Base-by-base conservation (phyloP, 2,888 invertebrate genomes). In the Rutpela maculata region DNA sequence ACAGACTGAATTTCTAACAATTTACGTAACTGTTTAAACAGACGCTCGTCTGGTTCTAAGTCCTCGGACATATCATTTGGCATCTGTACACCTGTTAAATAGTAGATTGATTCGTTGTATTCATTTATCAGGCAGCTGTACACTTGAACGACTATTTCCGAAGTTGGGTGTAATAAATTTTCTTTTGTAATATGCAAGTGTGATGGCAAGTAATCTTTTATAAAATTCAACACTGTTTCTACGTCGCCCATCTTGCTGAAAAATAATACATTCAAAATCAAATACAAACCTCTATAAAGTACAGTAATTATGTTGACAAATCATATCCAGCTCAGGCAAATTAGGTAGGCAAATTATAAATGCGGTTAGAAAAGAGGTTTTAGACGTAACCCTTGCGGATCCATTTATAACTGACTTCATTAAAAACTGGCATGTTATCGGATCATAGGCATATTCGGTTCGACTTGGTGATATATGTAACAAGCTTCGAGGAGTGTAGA, bases 121-220 rank as follows among this genome's bases (percentile, higher is more conserved):
- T 72, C 72, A 12, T 18, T n/a, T 26, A 72, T 15, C 18, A 62
- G 31, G 26, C 11, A 63, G 26, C 38, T 72, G 31, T 72, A 72
- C 63, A 72, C 62, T 31, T 12, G 50, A 19, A 63, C 0, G 10
- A 55, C 62, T 12, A 63, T 0, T 18, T 72, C 72, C n/a, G 17
- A 43, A 10, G 62, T 55, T n/a, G 72, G 72, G 6, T 31, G 31
- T 31, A 63, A 22, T 11, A 72, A 43, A 35, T 55, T 18, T 11
- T 72, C 63, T 55, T 72, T 72, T 17, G 62, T 17, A 63, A 72
- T 55, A n/a, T 55, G 22, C 12, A 72, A 63, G 9, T 63, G 26
- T 1, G n/a, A n/a, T n/a, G 62, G 72, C 72, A 62, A 72, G 12
- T 18, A 22, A 4, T 15, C 55, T n/a, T 72, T 72, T 63, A 72